These are phyloP conservation scores for Iphiclides podalirius DNA, from an alignment of 2,888 invertebrate species.

Conservation along the genomic window DNA sequence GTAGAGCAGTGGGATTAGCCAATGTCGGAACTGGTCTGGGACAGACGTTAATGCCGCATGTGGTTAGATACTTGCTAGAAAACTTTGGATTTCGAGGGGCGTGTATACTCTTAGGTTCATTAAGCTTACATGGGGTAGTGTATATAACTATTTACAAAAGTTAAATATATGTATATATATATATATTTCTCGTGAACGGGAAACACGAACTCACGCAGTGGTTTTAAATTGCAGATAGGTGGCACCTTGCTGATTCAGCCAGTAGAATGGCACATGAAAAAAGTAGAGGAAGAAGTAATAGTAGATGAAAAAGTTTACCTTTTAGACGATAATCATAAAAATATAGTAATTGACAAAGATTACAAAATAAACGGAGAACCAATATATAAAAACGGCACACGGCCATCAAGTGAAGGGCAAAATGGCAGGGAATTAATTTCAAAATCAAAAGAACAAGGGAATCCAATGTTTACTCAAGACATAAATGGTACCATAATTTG, in stretches of 20 bases:
- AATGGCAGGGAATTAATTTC: constrained; percentile 22
- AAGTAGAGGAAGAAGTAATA: constrained; percentile 56
- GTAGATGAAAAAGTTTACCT: constrained; percentile 60
- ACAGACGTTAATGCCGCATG: constrained; percentile 86
- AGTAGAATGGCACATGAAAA: constrained; percentile 77
- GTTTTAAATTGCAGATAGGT: constrained; percentile 76
- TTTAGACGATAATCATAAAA: constrained; percentile 51
- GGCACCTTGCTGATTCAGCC: constrained; percentile 81
- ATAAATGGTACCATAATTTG: constrained; percentile 1
- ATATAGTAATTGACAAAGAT: constrained; percentile 48
- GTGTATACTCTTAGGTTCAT: constrained; percentile 80
- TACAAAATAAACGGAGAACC: constrained; percentile 38
- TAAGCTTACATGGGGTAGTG: constrained; percentile 83
- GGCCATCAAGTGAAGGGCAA: constrained; percentile 35
- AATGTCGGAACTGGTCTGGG: constrained; percentile 88
- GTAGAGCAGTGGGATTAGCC: constrained; percentile 86
- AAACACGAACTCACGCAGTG: background rate
- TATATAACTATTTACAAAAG: background rate
- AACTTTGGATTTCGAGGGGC: constrained; percentile 83
- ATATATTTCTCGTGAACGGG: background rate
- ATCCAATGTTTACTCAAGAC: background rate
- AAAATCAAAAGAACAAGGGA: background rate
- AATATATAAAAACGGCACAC: constrained; percentile 29
- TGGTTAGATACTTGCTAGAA: constrained; percentile 83
- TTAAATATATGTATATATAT: background rate